phyloP scores from a whole-genome alignment of 2,797 vertebrate species.

The Cirrhinus molitorella region DNA sequence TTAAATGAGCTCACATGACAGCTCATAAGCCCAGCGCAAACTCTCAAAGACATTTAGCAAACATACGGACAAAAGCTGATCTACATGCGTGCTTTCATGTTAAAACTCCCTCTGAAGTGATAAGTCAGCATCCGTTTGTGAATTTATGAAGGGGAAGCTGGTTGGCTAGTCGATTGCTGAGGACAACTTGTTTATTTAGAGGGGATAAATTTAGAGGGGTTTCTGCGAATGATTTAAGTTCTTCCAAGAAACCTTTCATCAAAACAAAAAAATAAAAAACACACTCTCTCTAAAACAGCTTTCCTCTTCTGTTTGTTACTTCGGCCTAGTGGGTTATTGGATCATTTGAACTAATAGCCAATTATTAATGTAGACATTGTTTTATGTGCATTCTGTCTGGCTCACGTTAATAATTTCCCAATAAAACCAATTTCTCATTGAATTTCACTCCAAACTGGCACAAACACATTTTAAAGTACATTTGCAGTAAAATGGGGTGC shows the following conservation, averaged over 20 bases:
- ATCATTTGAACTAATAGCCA: not conserved
- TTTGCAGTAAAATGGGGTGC: not conserved
- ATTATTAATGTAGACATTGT: not conserved
- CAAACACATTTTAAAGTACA: too few species aligned
- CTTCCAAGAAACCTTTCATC: not conserved
- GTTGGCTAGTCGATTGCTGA: not conserved
- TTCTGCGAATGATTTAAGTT: not conserved
- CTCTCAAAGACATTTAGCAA: not conserved
- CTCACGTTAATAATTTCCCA: not conserved
- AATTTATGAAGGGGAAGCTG: not conserved
- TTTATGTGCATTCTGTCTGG: not conserved
- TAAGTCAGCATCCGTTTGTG: not conserved
- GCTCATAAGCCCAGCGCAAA: not conserved
- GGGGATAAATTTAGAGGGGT: not conserved
- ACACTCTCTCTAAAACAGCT: not conserved
- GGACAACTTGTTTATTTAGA: not conserved
- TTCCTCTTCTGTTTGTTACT: not conserved
- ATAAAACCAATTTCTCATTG: not conserved
- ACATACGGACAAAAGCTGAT: not conserved
- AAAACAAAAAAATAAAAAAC: too few species aligned
- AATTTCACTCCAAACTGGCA: not conserved
- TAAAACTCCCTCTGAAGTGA: not conserved
- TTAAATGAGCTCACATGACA: not conserved
- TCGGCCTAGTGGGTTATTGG: not conserved
- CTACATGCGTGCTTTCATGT: not conserved